phyloP scores from a whole-genome alignment of 2,113 vertebrate species.

The Daphoenositta chrysoptera region DNA sequence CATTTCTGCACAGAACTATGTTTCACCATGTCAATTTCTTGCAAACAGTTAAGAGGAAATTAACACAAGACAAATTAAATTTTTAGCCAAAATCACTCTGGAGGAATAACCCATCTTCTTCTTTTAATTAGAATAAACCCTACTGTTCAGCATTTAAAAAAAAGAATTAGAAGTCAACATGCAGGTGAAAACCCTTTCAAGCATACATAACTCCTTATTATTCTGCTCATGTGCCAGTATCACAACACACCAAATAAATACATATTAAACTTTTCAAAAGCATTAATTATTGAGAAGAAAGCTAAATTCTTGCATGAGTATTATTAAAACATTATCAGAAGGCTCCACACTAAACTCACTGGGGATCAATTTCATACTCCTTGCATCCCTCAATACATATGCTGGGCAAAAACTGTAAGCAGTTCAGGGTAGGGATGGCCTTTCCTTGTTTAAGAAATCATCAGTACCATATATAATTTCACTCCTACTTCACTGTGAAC shows the following conservation, averaged over 20 bases:
- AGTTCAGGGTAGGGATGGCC: not conserved
- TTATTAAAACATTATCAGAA: slow-evolving; percentile 20
- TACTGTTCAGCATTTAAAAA: not conserved
- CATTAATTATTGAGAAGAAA: slow-evolving; percentile 5
- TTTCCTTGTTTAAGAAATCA: not conserved
- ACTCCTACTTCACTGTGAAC: not conserved
- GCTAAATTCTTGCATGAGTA: not conserved
- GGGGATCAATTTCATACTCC: not conserved
- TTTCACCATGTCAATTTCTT: not conserved
- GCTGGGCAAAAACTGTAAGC: not conserved
- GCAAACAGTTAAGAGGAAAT: slow-evolving; percentile 12
- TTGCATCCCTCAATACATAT: not conserved
- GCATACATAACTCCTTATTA: not conserved
- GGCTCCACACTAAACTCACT: not conserved
- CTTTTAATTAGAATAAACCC: slow-evolving; percentile 21
- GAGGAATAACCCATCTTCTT: not conserved
- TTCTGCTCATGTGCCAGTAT: not conserved
- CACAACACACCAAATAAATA: not conserved
- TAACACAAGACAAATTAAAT: not conserved
- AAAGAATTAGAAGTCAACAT: not conserved
- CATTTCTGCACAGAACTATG: not conserved
- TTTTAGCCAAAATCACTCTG: not conserved
- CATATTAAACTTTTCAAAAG: not conserved
- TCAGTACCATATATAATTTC: not conserved
- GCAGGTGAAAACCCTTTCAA: not conserved